Evolutionary conservation across 2,797 vertebrate genomes (phyloP).

Genomic region (Sebastes vulpes): DNA sequence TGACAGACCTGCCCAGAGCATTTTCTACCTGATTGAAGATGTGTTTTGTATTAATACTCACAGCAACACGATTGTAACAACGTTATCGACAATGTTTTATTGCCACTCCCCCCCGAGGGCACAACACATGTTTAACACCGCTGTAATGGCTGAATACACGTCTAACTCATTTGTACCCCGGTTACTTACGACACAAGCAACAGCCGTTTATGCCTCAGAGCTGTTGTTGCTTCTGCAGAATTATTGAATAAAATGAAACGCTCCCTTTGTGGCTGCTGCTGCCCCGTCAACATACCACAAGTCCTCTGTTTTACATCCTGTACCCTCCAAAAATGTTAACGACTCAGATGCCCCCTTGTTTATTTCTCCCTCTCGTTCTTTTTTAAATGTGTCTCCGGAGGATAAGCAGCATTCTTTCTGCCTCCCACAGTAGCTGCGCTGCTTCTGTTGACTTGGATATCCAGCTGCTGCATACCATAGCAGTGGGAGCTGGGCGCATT

Average conservation of each 20-base stretch:
- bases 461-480: conserved; percentile 6
- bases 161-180: conserved; percentile 7
- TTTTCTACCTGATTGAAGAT: conserved; percentile 30
- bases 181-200: neutral
- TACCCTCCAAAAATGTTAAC: neutral
- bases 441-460: conserved; percentile 18
- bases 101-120: neutral
- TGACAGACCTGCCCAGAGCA: conserved; percentile 6
- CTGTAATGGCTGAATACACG: conserved; percentile 11
- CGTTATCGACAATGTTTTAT: conserved; percentile 19
- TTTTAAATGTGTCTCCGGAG: conserved; percentile 35
- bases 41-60: conserved; percentile 10
- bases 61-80: conserved; percentile 1
- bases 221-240: neutral
- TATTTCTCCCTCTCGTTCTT: conserved; percentile 13
- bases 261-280: neutral
- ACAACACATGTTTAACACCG: neutral
- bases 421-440: conserved; percentile 14
- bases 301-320: neutral
- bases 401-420: conserved; percentile 6
- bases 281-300: neutral
- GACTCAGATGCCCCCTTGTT: conserved; percentile 1
- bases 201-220: neutral
- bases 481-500: neutral
- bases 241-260: neutral